Evolutionary conservation across 2,888 invertebrate species (phyloP).

Genomic region (Mythimna loreyi): DNA sequence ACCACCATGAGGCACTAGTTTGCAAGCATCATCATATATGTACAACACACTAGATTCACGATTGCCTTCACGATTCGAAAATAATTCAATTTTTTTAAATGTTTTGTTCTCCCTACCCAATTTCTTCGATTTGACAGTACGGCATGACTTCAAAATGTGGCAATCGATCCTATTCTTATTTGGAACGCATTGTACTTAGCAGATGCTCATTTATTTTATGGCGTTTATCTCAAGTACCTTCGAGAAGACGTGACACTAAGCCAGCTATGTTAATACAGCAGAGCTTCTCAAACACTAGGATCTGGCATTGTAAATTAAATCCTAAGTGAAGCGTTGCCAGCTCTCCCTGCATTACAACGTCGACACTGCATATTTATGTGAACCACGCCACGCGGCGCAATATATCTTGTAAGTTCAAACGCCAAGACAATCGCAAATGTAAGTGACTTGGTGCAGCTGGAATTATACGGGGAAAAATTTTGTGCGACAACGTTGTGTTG

Average conservation of each 20-base stretch:
- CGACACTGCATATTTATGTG: slow-evolving; percentile 57
- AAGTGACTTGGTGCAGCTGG: slow-evolving; percentile 56
- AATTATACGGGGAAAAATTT: slow-evolving; percentile 33
- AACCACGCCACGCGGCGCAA: slow-evolving; percentile 26
- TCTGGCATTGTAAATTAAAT: slow-evolving; percentile 37
- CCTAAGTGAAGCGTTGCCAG: slow-evolving; percentile 25
- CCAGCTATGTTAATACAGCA: slow-evolving; percentile 3
- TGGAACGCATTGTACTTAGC: no score
- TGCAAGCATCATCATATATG: no score
- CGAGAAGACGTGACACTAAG: neutral
- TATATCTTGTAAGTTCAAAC: slow-evolving; percentile 64
- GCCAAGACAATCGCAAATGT: slow-evolving; percentile 66
- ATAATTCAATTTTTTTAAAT: no score
- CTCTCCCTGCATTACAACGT: slow-evolving; percentile 41
- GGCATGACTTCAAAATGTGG: no score
- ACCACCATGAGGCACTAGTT: no score
- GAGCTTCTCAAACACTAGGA: slow-evolving; percentile 9
- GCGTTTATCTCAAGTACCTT: neutral
- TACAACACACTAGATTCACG: no score
- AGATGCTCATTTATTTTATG: no score
- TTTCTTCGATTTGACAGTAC: no score
- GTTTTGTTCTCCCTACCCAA: no score
- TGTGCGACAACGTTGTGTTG: neutral
- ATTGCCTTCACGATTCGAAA: no score
- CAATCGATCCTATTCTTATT: no score